phyloP scores from a whole-genome alignment of 1,140 invertebrate genomes.

The Ruditapes philippinarum region DNA sequence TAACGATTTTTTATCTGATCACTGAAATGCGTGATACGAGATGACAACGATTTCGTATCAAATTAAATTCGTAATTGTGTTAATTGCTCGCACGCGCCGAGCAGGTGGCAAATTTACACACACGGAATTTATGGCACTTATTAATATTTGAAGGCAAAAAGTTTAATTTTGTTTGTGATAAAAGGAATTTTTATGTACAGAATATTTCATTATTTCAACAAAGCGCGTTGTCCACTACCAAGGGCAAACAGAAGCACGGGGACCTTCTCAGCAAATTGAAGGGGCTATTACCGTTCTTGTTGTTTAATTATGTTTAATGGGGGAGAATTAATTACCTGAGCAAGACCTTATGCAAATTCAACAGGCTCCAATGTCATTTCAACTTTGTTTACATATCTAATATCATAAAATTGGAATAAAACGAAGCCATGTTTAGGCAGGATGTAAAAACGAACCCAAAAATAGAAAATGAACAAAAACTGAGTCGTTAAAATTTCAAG shows the following conservation, averaged over 20 bases:
- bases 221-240: conserved; percentile 17
- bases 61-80: conserved; percentile 44
- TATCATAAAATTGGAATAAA: not conserved
- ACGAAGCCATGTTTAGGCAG: not conserved
- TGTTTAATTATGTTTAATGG: conserved; percentile 42
- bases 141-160: conserved; percentile 38
- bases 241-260: conserved; percentile 24
- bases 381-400: conserved; percentile 33
- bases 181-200: conserved; percentile 34
- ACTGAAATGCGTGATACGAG: not conserved
- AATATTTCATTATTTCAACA: conserved; percentile 25
- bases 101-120: conserved; percentile 30
- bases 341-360: conserved; percentile 39
- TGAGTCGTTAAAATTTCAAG: too few relatives aligned
- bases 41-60: conserved; percentile 42
- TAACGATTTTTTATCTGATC: conserved; percentile 19
- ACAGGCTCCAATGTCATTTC: conserved; percentile 29
- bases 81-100: conserved; percentile 36
- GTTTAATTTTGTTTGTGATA: conserved; percentile 12
- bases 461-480: not conserved
- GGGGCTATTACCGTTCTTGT: not conserved
- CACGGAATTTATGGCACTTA: conserved; percentile 15
- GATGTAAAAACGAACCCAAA: not conserved
- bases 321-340: not conserved
- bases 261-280: not conserved